A percentile compares a stretch with the other conserved stretches of the same genome.
These are phyloP conservation scores for Acanthopleura granulata DNA, from an alignment of 2,888 invertebrate species.

Conservation along the genomic window DNA sequence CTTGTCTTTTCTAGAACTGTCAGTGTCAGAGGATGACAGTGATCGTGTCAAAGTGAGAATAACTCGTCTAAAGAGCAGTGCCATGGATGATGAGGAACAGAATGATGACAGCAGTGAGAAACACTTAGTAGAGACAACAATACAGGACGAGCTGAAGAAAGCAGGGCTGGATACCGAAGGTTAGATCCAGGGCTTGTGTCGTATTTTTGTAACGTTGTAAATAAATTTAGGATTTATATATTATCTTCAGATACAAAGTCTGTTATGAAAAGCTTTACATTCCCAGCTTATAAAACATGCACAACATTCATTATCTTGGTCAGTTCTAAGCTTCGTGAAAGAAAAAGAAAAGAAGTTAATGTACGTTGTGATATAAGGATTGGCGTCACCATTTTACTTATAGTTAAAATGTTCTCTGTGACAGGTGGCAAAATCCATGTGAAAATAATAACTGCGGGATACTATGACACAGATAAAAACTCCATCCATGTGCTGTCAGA, in stretches of 20 bases:
- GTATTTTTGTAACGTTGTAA: no score
- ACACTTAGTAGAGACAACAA: conserved; percentile 53
- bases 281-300: no score
- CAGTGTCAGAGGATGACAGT: conserved; percentile 28
- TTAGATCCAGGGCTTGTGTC: conserved; percentile 26
- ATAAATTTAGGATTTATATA: no score
- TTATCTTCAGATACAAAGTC: no score
- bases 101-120: conserved; percentile 35
- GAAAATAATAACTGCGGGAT: conserved; percentile 64
- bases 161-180: conserved; percentile 62
- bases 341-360: no score
- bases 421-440: conserved; percentile 63
- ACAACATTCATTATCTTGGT: no score
- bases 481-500: conserved; percentile 58
- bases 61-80: conserved; percentile 35
- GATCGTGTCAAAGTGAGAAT: conserved; percentile 45
- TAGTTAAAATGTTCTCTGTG: conserved; percentile 21
- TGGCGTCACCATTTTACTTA: neutral
- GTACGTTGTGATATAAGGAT: neutral
- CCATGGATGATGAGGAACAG: conserved; percentile 23
- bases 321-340: no score
- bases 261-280: no score
- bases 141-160: conserved; percentile 59
- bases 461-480: conserved; percentile 55
- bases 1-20: no score